A percentile compares a stretch with the other conserved stretches of the same genome.
Evolutionary conservation across 1,140 invertebrate genomes (phyloP).

Genomic region (Pantala flavescens): DNA sequence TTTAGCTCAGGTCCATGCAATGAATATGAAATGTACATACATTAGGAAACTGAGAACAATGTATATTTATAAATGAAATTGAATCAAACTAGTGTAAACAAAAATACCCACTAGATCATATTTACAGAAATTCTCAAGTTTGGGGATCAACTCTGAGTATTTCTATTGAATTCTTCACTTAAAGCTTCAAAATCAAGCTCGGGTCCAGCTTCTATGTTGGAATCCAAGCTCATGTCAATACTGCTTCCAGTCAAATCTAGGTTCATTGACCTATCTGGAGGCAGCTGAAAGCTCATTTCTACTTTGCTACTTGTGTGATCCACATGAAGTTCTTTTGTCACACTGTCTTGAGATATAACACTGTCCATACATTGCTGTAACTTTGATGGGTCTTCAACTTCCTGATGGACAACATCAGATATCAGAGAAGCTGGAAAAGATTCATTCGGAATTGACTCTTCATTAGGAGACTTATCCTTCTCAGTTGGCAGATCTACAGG

Average conservation of each 20-base stretch:
- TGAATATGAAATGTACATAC: conserved; percentile 2
- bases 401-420: not conserved
- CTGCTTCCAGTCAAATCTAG: not conserved
- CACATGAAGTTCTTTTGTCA: conserved; percentile 8
- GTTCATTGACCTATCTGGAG: conserved; percentile 5
- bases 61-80: not conserved
- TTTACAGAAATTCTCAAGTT: conserved; percentile 11
- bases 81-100: not conserved
- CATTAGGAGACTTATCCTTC: not conserved
- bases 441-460: not conserved
- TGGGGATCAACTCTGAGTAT: conserved; percentile 10
- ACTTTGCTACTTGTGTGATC: conserved; percentile 10
- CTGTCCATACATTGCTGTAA: not conserved
- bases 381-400: conserved; percentile 2
- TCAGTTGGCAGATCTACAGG: not conserved
- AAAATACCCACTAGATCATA: not conserved
- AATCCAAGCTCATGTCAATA: conserved; percentile 21
- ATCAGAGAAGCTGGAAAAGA: not conserved
- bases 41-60: not conserved
- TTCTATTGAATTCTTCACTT: conserved; percentile 21
- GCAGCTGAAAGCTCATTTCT: conserved; percentile 13
- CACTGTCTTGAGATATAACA: conserved; percentile 11
- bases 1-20: not conserved
- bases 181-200: conserved; percentile 22
- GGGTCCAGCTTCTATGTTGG: conserved; percentile 13